Base-by-base conservation (phyloP, 2,888 invertebrate genomes). In the Cantharis nigra region DNA sequence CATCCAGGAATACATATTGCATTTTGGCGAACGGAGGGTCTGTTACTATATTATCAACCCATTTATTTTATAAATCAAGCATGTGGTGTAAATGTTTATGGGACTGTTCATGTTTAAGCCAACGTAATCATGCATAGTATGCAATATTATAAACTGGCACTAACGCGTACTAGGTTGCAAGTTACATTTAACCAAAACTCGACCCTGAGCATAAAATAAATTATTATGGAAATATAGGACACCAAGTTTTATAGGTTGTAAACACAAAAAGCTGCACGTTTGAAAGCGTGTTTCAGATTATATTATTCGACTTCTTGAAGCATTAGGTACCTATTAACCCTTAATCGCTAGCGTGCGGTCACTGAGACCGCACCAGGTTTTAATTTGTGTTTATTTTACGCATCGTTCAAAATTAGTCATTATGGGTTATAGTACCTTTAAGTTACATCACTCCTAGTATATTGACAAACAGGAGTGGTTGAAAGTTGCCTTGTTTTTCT, bases 191-290 rank as follows among this genome's bases (percentile, higher is more conserved):
- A 76, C 76, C 78, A 74, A 64, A 74, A 26, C 23, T 69, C 72
- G 67, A 70, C 74, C 72, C 72, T 77, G 78, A 72, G 73, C 78
- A 73, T 82, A 80, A 81, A 83, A 80, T 79, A 80, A 81, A 81
- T 81, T 83, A 79, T 78, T 74, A 82, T 79, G 82, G 82, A 84
- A 85, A 85, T 86, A 85, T 83, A 81, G 80, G 80, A 77, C 84
- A 83, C 84, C 83, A 84, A 83, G 83, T 82, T 85, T 85, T 85
- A 85, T 85, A 84, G 83, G 81, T 83, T 85, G 85, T 84, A 83
- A 84, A 84, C 83, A 83, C 65, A 23, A 18, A 23, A 62, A 81
- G 78, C 80, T 80, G 80, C 80, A 79, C 78, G 78, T 81, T 82
- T 81, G 80, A 80, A n/a, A 81, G 80, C 79, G 78, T 75, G 73